Base-by-base conservation (phyloP, 2,888 invertebrate species). In the Xylocampa areola region DNA sequence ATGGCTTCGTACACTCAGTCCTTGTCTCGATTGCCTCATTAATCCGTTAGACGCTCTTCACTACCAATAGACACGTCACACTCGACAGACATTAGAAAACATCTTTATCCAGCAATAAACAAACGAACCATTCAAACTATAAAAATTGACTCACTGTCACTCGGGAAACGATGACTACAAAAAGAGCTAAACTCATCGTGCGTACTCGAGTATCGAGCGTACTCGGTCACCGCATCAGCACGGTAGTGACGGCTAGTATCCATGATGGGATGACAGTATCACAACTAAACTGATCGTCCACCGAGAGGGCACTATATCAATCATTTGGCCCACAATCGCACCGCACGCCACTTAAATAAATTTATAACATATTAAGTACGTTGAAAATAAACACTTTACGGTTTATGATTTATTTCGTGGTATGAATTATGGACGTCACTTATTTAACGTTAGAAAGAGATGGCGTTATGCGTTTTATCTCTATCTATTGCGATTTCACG, bases 281-380 rank as follows among this genome's bases (percentile, higher is more conserved):
- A 81, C 82, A 79, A 79, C 82, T 80, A 79, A 84, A 80, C 87
- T 86, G 86, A 88, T 90, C 88, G 80, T 81, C 82, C 80, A 81
- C 86, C 76, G 84, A 73, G 83, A 85, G 86, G 84, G 83, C 89
- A 88, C 91, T 91, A 89, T 91, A 94, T 93, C 93, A 93, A 93
- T 93, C 93, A 92, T 82, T 75, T 81, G 77, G 76, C 82, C 83
- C 66, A 89, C 92, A 91, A 92, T 91, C 92, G 88, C 81, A 89
- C 88, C 87, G 89, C 89, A 84, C 74, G 88, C 91, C 93, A 93
- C 93, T 93, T 92, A 91, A 92, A 92, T 91, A 92, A 92, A 93
- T 94, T 94, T 93, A 93, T 92, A 92, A 91, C 92, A 90, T 92
- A 92, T 92, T 93, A 94, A 92, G 91, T 92, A 92, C 91, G 85